These are phyloP conservation scores for Dryomyza anilis DNA, from an alignment of 2,888 invertebrate genomes.

Conservation along the genomic window DNA sequence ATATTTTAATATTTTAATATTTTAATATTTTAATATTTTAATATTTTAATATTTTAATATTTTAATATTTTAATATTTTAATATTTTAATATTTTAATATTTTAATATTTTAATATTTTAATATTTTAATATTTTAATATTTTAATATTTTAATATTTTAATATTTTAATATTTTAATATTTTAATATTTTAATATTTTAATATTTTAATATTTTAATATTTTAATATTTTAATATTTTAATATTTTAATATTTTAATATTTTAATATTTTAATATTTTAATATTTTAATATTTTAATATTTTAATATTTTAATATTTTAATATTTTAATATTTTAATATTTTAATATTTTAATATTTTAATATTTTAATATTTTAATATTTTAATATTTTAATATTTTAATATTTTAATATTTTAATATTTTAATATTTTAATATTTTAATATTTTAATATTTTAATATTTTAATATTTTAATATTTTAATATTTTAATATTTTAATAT, in stretches of 20 bases:
- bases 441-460: background rate
- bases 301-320: background rate
- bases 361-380: background rate
- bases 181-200: background rate
- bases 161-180: background rate
- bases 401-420: background rate
- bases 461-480: background rate
- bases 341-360: background rate
- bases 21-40: no score
- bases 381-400: background rate
- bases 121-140: no score
- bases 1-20: no score
- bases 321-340: background rate
- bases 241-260: background rate
- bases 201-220: background rate
- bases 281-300: background rate
- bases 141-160: no score
- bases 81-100: no score
- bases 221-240: background rate
- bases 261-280: background rate
- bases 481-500: background rate
- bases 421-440: background rate
- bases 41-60: no score
- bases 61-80: no score
- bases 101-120: no score